Base-by-base conservation (phyloP, 2,888 invertebrate species). In the Acleris holmiana region DNA sequence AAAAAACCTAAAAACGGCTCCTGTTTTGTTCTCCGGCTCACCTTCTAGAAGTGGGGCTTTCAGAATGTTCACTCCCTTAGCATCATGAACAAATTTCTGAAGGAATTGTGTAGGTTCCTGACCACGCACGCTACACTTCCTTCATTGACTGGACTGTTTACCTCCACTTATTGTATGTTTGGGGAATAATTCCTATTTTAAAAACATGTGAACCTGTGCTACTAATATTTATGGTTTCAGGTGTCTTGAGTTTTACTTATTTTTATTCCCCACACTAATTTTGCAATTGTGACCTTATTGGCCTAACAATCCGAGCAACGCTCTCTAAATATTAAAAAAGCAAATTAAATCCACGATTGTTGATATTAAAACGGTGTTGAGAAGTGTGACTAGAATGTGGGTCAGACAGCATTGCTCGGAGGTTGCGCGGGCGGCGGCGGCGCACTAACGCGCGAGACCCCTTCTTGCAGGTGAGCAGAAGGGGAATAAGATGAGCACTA, bases 401-500 rank as follows among this genome's bases (percentile, higher is more conserved):
- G 50, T 17, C 21, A n/a, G 66, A 69, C 72, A 78, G 90, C 87
- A 88, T 75, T 91, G 89, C 85, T 88, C 89, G 89, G 88, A 80
- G 79, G 78, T 81, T 76, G 77, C 67, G 86, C 85, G 88, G 85
- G 81, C 87, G 89, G 85, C 89, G 89, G 88, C 89, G 88, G 89
- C 88, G 89, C 87, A 80, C 83, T 90, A 90, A 91, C 89, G 84
- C 87, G 88, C 88, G 89, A 87, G 91, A 88, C 88, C 89, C 86
- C 85, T 91, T 90, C 89, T 92, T 92, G 80, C 96, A 96, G 96
- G 94, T 93, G 94, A 94, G 89, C 94, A 94, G 91, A 94, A 95
- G 93, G 94, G 95, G 86, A 95, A 95, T 94, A 96, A 96, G 94
- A 95, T 97, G 94, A 97, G 96, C 95, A 97, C 97, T 86, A 94